Conservation (phyloP, 1,140 invertebrate species). For the Procambarus virginalis region DNA sequence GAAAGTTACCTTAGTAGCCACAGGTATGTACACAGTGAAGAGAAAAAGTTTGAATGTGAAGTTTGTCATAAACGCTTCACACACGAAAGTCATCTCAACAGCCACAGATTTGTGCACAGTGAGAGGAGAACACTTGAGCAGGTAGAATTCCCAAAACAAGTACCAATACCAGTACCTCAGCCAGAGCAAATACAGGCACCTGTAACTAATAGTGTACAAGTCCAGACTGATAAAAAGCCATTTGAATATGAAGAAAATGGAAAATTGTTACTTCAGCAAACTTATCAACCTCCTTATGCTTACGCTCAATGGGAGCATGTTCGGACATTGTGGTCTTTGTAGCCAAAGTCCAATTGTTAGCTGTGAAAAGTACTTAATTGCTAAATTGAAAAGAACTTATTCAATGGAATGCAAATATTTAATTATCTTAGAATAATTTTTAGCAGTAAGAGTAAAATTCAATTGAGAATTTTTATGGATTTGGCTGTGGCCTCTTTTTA, state of each 20-base stretch:
- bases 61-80: slow-evolving; percentile 57
- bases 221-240: slow-evolving; percentile 54
- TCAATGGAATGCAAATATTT: neutral
- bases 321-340: slow-evolving; percentile 54
- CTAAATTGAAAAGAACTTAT: neutral
- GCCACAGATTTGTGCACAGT: slow-evolving; percentile 44
- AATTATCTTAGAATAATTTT: neutral
- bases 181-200: neutral
- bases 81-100: slow-evolving; percentile 57
- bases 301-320: slow-evolving; percentile 58
- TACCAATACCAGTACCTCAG: neutral
- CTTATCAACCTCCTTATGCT: slow-evolving; percentile 49
- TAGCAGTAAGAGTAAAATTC: neutral
- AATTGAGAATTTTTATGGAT: neutral
- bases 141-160: slow-evolving; percentile 13
- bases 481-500: neutral
- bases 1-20: slow-evolving; percentile 53
- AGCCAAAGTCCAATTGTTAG: slow-evolving; percentile 1
- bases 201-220: slow-evolving; percentile 1
- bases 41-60: slow-evolving; percentile 55
- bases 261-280: slow-evolving; percentile 47
- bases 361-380: slow-evolving; percentile 6
- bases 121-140: slow-evolving; percentile 9
- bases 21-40: slow-evolving; percentile 56
- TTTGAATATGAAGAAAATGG: slow-evolving; percentile 54